Conservation (phyloP, 2,888 invertebrate species). For the Entomobrya multifasciata region DNA sequence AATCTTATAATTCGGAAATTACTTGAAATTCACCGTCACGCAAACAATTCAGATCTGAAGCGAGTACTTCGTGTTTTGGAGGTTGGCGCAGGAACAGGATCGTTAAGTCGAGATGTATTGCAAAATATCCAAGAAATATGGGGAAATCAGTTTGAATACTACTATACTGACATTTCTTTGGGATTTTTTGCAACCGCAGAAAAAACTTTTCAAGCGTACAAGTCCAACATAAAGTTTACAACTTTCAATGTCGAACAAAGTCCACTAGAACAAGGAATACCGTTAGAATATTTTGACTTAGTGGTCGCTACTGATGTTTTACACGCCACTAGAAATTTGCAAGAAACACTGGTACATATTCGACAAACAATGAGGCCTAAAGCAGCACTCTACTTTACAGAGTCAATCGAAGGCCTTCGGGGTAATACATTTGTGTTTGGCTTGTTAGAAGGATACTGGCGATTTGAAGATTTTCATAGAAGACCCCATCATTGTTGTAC, state of each 20-base stretch:
- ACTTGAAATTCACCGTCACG: neutral
- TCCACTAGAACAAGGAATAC: constrained; percentile 46
- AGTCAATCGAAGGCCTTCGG: neutral
- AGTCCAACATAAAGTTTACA: neutral
- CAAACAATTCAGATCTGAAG: neutral
- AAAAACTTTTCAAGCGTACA: constrained; percentile 6
- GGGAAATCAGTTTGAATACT: constrained; percentile 29
- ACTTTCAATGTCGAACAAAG: constrained; percentile 47
- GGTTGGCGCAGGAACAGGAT: constrained; percentile 54
- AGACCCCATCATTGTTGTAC: constrained; percentile 39
- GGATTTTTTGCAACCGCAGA: constrained; percentile 35
- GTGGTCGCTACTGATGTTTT: constrained; percentile 35
- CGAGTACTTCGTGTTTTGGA: constrained; percentile 33
- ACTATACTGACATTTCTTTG: constrained; percentile 51
- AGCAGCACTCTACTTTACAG: constrained; percentile 18
- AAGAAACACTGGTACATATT: constrained; percentile 29
- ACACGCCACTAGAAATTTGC: constrained; percentile 36
- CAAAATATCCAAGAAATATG: neutral
- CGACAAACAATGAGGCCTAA: constrained; percentile 13
- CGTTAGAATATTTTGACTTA: constrained; percentile 39
- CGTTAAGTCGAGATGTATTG: neutral
- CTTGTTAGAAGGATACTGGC: constrained; percentile 60
- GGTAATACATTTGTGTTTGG: constrained; percentile 37
- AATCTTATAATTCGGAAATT: too few relatives aligned
- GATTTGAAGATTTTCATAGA: constrained; percentile 41